Evolutionary conservation across 1,140 invertebrate species (phyloP).

Genomic region (Mizuhopecten yessoensis): DNA sequence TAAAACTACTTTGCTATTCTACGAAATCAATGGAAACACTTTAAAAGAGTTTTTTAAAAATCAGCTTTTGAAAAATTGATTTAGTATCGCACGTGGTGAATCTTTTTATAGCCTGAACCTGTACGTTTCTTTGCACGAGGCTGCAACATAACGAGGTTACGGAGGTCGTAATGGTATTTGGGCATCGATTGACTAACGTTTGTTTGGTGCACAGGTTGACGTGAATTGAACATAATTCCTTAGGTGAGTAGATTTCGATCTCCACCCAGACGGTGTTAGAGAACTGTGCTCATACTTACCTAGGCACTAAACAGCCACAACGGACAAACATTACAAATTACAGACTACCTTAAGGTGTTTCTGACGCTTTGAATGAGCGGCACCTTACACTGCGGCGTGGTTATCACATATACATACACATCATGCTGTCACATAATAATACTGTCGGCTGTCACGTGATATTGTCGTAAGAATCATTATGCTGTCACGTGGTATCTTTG

Average conservation of each 20-base stretch:
- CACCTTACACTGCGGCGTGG: no score
- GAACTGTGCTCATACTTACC: background rate
- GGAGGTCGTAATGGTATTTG: background rate
- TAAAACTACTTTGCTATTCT: constrained; percentile 1
- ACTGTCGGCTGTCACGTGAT: no score
- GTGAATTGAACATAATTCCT: background rate
- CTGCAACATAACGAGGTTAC: background rate
- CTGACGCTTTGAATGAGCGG: background rate
- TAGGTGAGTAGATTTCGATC: background rate
- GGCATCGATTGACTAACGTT: background rate
- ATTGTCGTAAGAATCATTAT: no score
- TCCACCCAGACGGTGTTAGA: background rate
- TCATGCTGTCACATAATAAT: no score
- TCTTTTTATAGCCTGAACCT: background rate
- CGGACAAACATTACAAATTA: background rate
- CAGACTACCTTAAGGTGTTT: background rate
- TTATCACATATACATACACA: no score
- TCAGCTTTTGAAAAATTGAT: constrained; percentile 10
- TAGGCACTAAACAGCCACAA: background rate
- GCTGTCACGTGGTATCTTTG: no score
- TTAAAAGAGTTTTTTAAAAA: background rate
- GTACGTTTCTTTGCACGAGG: background rate
- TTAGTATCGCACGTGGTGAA: constrained; percentile 8
- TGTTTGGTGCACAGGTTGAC: background rate
- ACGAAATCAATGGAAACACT: constrained; percentile 15